phyloP scores from a whole-genome alignment of 2,888 invertebrate genomes.

The Agrotis segetum region DNA sequence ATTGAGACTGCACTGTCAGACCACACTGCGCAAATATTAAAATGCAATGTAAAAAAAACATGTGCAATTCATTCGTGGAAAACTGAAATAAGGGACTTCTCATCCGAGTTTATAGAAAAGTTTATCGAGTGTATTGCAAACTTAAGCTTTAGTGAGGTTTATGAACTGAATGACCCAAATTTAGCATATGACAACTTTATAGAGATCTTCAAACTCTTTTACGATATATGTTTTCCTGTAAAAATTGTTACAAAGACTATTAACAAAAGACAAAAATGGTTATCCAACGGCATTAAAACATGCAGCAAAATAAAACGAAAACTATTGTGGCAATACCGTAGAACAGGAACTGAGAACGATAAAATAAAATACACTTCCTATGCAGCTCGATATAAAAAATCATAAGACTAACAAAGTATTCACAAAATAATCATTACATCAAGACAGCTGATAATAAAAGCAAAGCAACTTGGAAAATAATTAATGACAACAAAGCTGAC shows the following conservation, averaged over 20 bases:
- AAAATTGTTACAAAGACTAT: background rate
- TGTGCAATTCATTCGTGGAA: slow-evolving; percentile 10
- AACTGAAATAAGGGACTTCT: background rate
- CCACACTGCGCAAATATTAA: slow-evolving; percentile 31
- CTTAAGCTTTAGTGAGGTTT: slow-evolving; percentile 1
- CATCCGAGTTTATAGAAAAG: background rate
- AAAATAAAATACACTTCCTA: background rate
- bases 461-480: slow-evolving; percentile 15
- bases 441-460: slow-evolving; percentile 5
- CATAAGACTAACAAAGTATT: slow-evolving; percentile 1
- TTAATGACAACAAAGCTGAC: slow-evolving; percentile 4
- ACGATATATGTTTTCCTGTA: slow-evolving; percentile 4
- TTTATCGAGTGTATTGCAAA: slow-evolving; percentile 1
- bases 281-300: background rate
- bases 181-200: background rate
- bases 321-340: background rate
- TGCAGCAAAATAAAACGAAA: slow-evolving; percentile 3
- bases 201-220: background rate
- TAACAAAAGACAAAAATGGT: background rate
- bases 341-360: background rate
- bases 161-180: background rate
- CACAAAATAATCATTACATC: slow-evolving; percentile 5
- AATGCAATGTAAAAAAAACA: background rate
- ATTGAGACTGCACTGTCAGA: slow-evolving; percentile 31
- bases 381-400: slow-evolving; percentile 4